Evolutionary conservation across 2,113 vertebrate species (phyloP).

Genomic region (Seriola aureovittata): DNA sequence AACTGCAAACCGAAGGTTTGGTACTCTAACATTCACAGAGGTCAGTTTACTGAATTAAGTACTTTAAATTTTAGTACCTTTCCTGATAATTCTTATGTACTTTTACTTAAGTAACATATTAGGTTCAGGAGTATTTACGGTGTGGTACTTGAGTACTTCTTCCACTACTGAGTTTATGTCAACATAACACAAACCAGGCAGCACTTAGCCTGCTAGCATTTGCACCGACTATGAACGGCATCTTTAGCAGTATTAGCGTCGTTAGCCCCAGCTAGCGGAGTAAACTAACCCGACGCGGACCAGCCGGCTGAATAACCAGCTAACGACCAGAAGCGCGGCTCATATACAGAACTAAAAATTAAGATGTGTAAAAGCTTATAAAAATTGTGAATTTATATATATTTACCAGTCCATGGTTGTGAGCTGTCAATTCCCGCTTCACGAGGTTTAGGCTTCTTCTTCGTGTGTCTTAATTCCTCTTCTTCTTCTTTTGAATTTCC

Average conservation of each 20-base stretch:
- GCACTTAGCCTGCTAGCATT: constrained; percentile 60
- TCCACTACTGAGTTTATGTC: background rate
- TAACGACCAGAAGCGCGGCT: rapidly evolving
- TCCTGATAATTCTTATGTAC: background rate
- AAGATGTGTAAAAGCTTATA: background rate
- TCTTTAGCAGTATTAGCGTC: constrained; percentile 36
- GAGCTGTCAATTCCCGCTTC: constrained; percentile 73
- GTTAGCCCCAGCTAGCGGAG: constrained; percentile 28
- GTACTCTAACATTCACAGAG: background rate
- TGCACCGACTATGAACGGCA: background rate
- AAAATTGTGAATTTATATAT: rapidly evolving
- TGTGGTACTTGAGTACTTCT: background rate
- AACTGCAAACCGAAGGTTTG: background rate
- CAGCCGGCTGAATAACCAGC: background rate
- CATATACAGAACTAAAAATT: rapidly evolving
- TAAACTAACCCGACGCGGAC: background rate
- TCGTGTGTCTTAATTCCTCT: background rate
- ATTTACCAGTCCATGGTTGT: constrained; percentile 74
- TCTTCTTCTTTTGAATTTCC: background rate
- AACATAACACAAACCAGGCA: constrained; percentile 9
- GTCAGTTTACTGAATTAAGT: background rate
- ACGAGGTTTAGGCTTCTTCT: constrained; percentile 69
- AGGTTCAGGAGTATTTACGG: background rate
- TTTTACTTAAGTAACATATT: background rate
- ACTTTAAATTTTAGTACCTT: background rate